These are phyloP conservation scores for Dioctria rufipes DNA, from an alignment of 2,888 invertebrate genomes.

Conservation along the genomic window DNA sequence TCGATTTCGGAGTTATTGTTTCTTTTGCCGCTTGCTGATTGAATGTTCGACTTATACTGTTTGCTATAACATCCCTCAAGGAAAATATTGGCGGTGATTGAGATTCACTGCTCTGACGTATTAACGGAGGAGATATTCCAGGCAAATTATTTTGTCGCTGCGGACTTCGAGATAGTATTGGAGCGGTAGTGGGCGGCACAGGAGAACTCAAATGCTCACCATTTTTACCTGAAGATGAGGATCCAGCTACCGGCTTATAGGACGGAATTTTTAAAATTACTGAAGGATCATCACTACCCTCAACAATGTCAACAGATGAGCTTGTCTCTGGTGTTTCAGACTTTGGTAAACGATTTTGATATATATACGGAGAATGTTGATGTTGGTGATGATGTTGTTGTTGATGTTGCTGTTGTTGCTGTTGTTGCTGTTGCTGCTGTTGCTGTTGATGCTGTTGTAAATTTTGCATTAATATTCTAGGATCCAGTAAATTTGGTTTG, in stretches of 20 bases:
- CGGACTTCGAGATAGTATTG: constrained; percentile 61
- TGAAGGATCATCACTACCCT: constrained; percentile 73
- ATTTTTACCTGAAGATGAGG: constrained; percentile 70
- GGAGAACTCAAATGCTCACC: constrained; percentile 72
- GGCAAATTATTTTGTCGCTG: constrained; percentile 64
- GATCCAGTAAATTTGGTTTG: constrained; percentile 63
- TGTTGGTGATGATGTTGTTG: constrained; percentile 56
- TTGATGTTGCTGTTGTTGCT: constrained; percentile 53
- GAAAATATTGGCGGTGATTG: constrained; percentile 77
- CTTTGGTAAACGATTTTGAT: constrained; percentile 68
- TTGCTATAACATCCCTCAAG: constrained; percentile 91
- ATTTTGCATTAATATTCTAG: constrained; percentile 64
- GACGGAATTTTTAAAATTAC: constrained; percentile 95
- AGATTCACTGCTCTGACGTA: constrained; percentile 71
- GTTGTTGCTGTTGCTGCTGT: constrained; percentile 53
- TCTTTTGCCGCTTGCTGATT: constrained; percentile 70
- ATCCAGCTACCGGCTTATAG: constrained; percentile 79
- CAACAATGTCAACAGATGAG: constrained; percentile 68
- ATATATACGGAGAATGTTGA: constrained; percentile 60
- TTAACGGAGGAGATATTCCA: constrained; percentile 72
- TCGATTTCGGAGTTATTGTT: constrained; percentile 60
- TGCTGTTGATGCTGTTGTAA: constrained; percentile 65
- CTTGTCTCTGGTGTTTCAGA: constrained; percentile 73
- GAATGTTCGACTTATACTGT: constrained; percentile 88
- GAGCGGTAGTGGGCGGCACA: constrained; percentile 63